phyloP scores from a whole-genome alignment of 1,140 invertebrate species.

The Lasioglossum albipes region DNA sequence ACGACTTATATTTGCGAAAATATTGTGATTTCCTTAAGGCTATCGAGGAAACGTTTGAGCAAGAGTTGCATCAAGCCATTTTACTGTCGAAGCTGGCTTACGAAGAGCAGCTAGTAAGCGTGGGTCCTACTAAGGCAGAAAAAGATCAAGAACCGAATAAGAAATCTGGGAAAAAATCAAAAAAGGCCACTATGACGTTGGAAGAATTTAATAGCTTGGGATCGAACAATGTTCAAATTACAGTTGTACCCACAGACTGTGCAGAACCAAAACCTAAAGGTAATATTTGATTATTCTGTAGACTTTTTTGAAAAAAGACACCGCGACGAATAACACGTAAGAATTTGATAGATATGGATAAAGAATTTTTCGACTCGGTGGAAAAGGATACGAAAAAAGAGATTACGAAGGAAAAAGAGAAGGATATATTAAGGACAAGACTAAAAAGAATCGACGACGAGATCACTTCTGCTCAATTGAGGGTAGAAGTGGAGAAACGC shows the following conservation, averaged over 20 bases:
- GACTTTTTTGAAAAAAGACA: background rate
- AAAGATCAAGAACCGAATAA: conserved; percentile 75
- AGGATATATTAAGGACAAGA: conserved; percentile 80
- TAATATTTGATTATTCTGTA: conserved; percentile 26
- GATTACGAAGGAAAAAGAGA: conserved; percentile 84
- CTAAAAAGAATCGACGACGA: conserved; percentile 79
- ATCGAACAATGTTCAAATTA: conserved; percentile 39
- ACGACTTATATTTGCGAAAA: conserved; percentile 36
- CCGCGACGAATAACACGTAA: conserved; percentile 16
- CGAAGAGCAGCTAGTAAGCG: conserved; percentile 79
- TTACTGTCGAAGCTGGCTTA: conserved; percentile 83
- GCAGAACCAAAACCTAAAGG: conserved; percentile 63
- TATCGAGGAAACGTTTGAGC: conserved; percentile 82
- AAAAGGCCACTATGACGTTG: conserved; percentile 82
- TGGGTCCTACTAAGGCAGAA: conserved; percentile 59
- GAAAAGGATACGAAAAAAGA: conserved; percentile 84
- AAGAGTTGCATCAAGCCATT: conserved; percentile 82
- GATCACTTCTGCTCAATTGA: conserved; percentile 82
- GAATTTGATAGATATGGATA: conserved; percentile 70
- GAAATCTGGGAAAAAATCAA: conserved; percentile 80
- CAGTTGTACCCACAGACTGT: conserved; percentile 29
- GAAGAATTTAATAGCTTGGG: conserved; percentile 82
- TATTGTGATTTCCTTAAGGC: conserved; percentile 68
- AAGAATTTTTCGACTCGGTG: conserved; percentile 85
- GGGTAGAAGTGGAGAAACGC: conserved; percentile 84